phyloP scores from a whole-genome alignment of 2,797 vertebrate species.

The Enteromius paludinosus region DNA sequence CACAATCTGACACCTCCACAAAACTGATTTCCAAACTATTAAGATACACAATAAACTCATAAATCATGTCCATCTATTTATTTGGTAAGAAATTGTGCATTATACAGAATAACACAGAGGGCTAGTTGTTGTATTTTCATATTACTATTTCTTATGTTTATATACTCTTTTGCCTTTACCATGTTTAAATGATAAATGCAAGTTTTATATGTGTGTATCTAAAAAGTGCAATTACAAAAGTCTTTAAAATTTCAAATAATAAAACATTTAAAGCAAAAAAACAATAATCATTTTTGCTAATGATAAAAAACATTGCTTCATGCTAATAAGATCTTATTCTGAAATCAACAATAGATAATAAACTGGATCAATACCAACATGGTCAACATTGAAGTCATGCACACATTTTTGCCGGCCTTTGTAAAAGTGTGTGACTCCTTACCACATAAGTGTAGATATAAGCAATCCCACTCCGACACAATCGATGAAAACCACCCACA shows the following conservation, averaged over 20 bases:
- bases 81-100: neutral
- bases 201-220: no score
- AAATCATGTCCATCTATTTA: neutral
- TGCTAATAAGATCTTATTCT: neutral
- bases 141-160: no score
- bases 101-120: neutral
- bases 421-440: slow-evolving; percentile 64
- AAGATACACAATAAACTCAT: neutral
- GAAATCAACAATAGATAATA: neutral
- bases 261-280: no score
- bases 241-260: no score
- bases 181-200: no score
- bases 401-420: neutral
- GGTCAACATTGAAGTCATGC: neutral
- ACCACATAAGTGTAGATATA: slow-evolving; percentile 98
- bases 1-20: neutral
- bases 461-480: slow-evolving; percentile 95
- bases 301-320: neutral
- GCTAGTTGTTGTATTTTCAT: neutral
- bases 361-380: neutral
- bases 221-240: no score
- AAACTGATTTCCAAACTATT: neutral
- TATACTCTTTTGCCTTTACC: no score
- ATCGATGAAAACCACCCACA: slow-evolving; percentile 98
- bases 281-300: neutral